Evolutionary conservation across 2,113 vertebrate species (phyloP), one percentile per base, ranked within the genome.

Genomic region (Chaetorhynchus papuensis): DNA sequence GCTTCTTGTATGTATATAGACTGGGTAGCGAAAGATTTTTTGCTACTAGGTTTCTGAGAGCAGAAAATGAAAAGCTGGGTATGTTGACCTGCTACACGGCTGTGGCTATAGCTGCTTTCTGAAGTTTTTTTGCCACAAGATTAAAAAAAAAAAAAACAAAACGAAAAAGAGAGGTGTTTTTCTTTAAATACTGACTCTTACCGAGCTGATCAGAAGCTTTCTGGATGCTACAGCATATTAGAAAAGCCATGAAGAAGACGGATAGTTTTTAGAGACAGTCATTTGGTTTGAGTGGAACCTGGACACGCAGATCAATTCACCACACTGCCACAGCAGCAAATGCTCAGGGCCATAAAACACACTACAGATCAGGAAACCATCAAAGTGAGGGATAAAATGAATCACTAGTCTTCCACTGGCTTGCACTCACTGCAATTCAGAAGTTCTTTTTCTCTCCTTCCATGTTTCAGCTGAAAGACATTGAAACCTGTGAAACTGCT

Each of bases 201-300:
- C 26, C 60, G 64, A 78, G 65, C 57, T 76, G 21, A 61, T 74
- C 35, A 60, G 50, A 81, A 89, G 61, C 9, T 22, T 71, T 54
- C 44, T 83, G 45, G 35, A 37, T 68, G 39, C 66, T 85, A 42
- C 47, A 81, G 53, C 35, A 50, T 49, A 57, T 93, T 84, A 89
- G 54, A 70, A 91, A 64, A 83, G 15, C 44, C 41, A 37, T 85
- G 77, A 78, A 93, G 69, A 89, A 94, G 72, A 92, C 37, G 41
- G 79, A 93, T 78, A 60, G 33, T 50, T 93, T 92, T 85, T 72
- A 85, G 69, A 93, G 66, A 68, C 23, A 81, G 33, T 49, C n/a
- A 66, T 96, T 94, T 89, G 20, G 44, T 94, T 90, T 74, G 59
- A 72, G 57, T 90, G 69, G 91, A 95, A 93, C 74, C 37, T 82